Evolutionary conservation across 2,888 invertebrate genomes (phyloP).

Genomic region (Lasioglossum leucozonium): DNA sequence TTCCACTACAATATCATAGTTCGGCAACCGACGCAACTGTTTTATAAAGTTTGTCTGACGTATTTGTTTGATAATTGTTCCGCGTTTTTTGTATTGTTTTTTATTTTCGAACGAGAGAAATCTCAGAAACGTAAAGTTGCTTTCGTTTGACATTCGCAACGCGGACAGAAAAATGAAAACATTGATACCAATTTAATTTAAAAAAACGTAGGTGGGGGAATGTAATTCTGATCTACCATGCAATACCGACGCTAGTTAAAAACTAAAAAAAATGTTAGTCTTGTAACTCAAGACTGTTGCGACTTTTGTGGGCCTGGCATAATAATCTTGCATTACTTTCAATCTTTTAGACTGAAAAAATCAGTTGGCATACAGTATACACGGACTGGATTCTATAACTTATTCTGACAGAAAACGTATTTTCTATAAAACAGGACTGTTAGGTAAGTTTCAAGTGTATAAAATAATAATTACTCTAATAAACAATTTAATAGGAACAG

Average conservation of each 20-base stretch:
- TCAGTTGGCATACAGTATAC: slow-evolving; percentile 31
- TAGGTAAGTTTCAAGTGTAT: slow-evolving; percentile 38
- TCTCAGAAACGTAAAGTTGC: background rate
- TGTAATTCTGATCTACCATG: slow-evolving; percentile 7
- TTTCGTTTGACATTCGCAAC: background rate
- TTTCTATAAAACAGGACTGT: slow-evolving; percentile 24
- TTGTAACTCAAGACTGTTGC: background rate
- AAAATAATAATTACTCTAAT: background rate
- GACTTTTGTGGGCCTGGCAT: background rate
- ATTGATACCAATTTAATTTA: too few relatives aligned
- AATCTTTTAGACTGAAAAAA: slow-evolving; percentile 50
- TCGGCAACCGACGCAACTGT: background rate
- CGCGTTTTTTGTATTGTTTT: too few relatives aligned
- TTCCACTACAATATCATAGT: background rate
- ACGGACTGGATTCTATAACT: slow-evolving; percentile 30
- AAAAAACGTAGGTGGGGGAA: background rate
- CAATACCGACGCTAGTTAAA: background rate
- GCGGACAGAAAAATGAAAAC: background rate
- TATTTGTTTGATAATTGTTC: background rate
- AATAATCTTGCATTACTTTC: slow-evolving; percentile 8
- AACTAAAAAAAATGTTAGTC: slow-evolving; percentile 32
- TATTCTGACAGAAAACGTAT: slow-evolving; percentile 30
- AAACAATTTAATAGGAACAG: background rate
- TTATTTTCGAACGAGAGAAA: background rate
- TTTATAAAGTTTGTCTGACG: background rate